Percentiles rank a stretch among this genome's conserved stretches.
These are phyloP conservation scores for Phataginus tetradactyla DNA, from an alignment of 2,797 vertebrate species.

Conservation along the genomic window DNA sequence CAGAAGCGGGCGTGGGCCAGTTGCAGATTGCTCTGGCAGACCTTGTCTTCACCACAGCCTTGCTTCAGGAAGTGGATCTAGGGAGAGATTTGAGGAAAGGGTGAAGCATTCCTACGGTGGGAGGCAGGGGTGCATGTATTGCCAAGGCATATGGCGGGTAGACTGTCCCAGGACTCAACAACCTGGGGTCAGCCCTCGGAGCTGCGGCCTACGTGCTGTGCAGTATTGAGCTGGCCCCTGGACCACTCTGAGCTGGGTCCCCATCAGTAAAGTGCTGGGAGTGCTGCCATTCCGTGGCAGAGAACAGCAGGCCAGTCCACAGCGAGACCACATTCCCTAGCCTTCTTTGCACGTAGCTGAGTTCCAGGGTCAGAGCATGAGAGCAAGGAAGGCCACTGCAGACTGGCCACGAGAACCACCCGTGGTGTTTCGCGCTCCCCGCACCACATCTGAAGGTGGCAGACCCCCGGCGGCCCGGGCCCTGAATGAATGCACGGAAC, in stretches of 20 bases:
- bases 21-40: conserved; percentile 96
- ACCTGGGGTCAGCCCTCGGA: neutral
- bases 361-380: neutral
- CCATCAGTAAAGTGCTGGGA: neutral
- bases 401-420: rapidly evolving
- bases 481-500: neutral
- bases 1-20: conserved; percentile 90
- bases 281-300: rapidly evolving
- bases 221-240: neutral
- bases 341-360: neutral
- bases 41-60: conserved; percentile 94
- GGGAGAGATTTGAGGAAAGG: neutral
- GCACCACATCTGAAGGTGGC: neutral
- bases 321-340: neutral
- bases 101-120: neutral
- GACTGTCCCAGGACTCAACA: neutral
- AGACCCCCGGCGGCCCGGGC: neutral
- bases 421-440: neutral
- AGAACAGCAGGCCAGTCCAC: neutral
- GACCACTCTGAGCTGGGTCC: neutral
- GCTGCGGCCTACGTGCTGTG: neutral
- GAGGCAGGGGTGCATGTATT: neutral
- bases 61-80: conserved; percentile 96
- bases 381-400: neutral
- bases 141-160: neutral